phyloP scores from a whole-genome alignment of 2,797 vertebrate genomes.

The Sternotherus odoratus region DNA sequence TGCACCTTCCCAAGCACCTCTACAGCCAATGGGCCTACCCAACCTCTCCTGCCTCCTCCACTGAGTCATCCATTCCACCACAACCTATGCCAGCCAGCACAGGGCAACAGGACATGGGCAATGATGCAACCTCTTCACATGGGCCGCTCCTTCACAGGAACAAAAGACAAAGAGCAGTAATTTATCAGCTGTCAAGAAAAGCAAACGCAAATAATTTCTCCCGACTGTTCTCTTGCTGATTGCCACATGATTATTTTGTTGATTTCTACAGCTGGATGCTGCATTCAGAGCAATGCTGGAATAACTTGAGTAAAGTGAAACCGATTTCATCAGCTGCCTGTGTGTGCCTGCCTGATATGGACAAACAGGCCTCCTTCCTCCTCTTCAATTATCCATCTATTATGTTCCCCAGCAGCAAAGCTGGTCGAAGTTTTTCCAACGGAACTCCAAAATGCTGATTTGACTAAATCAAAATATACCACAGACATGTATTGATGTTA shows the following conservation, averaged over 20 bases:
- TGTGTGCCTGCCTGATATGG: slow-evolving; percentile 4
- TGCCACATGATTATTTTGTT: slow-evolving; percentile 59
- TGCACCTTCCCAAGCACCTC: neutral
- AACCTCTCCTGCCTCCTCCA: slow-evolving; percentile 25
- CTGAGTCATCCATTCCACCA: slow-evolving; percentile 25
- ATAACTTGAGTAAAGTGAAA: slow-evolving; percentile 57
- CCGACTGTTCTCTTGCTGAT: slow-evolving; percentile 58
- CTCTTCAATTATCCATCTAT: slow-evolving; percentile 53
- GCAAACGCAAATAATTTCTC: slow-evolving; percentile 57
- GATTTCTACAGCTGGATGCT: slow-evolving; percentile 74
- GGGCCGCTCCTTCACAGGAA: slow-evolving; percentile 56
- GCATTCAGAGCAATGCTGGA: slow-evolving; percentile 54
- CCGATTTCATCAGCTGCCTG: slow-evolving; percentile 53
- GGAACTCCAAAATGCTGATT: slow-evolving; percentile 23
- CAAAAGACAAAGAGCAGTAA: slow-evolving; percentile 71
- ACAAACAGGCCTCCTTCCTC: neutral
- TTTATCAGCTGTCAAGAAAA: slow-evolving; percentile 74
- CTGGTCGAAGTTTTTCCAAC: slow-evolving; percentile 50
- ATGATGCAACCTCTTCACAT: slow-evolving; percentile 44
- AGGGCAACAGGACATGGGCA: slow-evolving; percentile 12
- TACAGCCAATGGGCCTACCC: neutral
- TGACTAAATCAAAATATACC: slow-evolving; percentile 46
- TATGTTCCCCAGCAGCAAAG: slow-evolving; percentile 43
- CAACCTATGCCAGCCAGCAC: slow-evolving; percentile 5
- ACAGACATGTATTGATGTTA: slow-evolving; percentile 41